Evolutionary conservation across 2,113 vertebrate species (phyloP), one percentile per base, ranked within the genome.

Genomic region (Muntiacus reevesi): DNA sequence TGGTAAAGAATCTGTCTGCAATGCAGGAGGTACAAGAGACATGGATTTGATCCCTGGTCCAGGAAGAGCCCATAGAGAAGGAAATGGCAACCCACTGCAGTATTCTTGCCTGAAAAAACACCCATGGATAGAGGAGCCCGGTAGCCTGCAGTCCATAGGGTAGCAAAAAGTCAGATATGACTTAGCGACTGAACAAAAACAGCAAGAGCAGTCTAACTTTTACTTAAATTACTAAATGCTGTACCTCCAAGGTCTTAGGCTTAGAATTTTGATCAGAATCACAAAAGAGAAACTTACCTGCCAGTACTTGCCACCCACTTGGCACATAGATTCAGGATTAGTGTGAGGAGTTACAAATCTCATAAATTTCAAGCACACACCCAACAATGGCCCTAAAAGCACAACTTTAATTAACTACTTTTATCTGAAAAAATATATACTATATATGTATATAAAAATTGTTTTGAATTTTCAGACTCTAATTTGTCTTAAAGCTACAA

Each of bases 291-390:
- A 98, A 93, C 93, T 86, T 21, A 89, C 98, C 67, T 95, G 89
- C 89, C 87, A 64, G 97, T n/a, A 86, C 96, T 88, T 95, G 97
- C 87, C 64, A 89, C 14, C 30, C n/a, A n/a, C 55, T 96, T 98
- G 97, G 96, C 87, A 85, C 47, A 60, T 2, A 54, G 60, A 79
- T 82, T 91, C 67, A 91, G 93, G 79, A 95, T 97, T 95, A 94
- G 89, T 78, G 19, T 87, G n/a, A 23, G 62, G 95, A 97, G 78
- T 97, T 93, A 97, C 57, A 96, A 91, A 97, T 89, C 96, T 91
- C 79, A 62, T 81, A 93, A 74, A 92, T 96, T 97, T 94, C 64
- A 60, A 94, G 83, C 62, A 85, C 94, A 98, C 89, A 43, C 94
- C 97, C 95, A 96, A 81, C 33, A 40, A 55, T 85, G 54, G 86